Base-by-base conservation (phyloP, 2,797 vertebrate genomes). In the Anguilla anguilla region DNA sequence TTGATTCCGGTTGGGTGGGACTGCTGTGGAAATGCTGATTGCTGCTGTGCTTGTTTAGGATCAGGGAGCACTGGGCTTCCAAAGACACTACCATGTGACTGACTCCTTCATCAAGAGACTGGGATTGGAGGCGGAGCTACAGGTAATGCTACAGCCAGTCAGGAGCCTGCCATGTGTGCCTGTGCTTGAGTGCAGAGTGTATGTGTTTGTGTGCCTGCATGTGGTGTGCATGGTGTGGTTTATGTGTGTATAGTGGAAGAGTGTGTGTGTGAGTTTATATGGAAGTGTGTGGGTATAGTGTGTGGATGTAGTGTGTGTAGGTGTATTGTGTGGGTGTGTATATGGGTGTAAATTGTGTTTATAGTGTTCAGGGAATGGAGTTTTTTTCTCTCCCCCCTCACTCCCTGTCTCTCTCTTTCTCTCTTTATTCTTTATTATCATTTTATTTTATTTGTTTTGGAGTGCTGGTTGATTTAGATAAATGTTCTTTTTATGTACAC, bases 101-200 rank as follows among this genome's bases (percentile, higher is more conserved):
- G 98, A 99, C 85, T 97, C 99, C 0, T 98, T 99, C 92, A 99
- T 99, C 91, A 98, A 97, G 85, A 96, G 98, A 85, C 96, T 99
- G 88, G 98, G 98, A 89, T 96, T 99, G 46, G 99, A 99, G 91
- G 97, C 98, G 17, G 99, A 99, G 91, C 94, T 99, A 88, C 98
- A 99, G 97, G 99, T 99, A n/a, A 88, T 15, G 61, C 35, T 39
- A 49, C 10, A 3, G 43, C 46, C 46, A 64, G 10, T 15, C 17
- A 43, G 17, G 25, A 69, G 31, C 72, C 67, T 69, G 7, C n/a
- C 67, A 25, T 19, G 3, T 67, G 59, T 57, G 9, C 87, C 15
- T 59, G 19, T 61, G 31, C 77, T 55, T 57, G 55, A n/a, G 25
- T 67, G 6, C 83, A 31, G 51, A 59, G 51, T 2, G 39, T 81